phyloP scores from a whole-genome alignment of 2,113 vertebrate genomes.

The Platichthys flesus region DNA sequence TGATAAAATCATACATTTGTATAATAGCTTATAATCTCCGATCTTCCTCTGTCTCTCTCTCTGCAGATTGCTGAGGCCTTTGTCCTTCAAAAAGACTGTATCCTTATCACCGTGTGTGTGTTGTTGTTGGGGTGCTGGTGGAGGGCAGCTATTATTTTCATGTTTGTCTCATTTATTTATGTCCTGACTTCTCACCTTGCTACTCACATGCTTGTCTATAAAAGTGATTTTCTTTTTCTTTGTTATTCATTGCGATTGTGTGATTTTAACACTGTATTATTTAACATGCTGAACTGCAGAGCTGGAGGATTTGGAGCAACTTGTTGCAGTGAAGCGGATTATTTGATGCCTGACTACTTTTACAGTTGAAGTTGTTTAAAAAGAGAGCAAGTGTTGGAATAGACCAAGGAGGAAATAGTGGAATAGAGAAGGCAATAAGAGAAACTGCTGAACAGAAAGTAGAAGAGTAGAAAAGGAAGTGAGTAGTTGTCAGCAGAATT shows the following conservation, averaged over 20 bases:
- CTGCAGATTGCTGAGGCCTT: conserved; percentile 93
- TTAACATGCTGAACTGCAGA: background rate
- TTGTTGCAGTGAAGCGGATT: background rate
- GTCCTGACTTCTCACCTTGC: background rate
- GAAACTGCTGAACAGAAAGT: background rate
- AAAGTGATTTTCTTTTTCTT: background rate
- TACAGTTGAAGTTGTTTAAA: background rate
- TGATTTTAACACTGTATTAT: background rate
- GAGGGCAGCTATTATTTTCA: background rate
- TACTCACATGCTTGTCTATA: too few relatives aligned
- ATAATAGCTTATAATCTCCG: conserved; percentile 18
- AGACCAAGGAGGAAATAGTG: background rate
- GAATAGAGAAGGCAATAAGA: background rate
- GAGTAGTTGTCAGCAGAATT: background rate
- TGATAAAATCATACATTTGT: background rate
- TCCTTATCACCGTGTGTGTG: conserved; percentile 82
- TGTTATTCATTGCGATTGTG: background rate
- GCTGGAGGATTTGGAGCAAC: background rate
- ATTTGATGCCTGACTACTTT: background rate
- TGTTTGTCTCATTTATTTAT: background rate
- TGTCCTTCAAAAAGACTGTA: conserved; percentile 94
- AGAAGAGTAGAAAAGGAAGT: background rate
- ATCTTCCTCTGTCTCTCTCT: conserved; percentile 27
- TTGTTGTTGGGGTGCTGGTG: background rate
- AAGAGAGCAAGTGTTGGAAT: background rate